Percentiles rank a stretch among this genome's conserved stretches.
Evolutionary conservation across 2,888 invertebrate species (phyloP).

Genomic region (Rhagonycha fulva): DNA sequence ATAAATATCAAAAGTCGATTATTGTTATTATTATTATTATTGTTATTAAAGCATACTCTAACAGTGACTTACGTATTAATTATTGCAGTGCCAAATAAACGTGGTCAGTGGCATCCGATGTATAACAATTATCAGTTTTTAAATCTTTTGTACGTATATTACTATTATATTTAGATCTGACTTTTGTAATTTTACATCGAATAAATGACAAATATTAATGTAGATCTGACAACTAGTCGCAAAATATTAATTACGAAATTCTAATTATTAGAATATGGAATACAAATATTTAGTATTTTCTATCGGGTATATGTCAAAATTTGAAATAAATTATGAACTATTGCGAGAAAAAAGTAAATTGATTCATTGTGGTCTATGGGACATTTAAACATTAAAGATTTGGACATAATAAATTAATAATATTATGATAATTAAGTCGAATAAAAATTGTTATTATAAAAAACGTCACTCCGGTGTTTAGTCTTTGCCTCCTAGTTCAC

Average conservation of each 20-base stretch:
- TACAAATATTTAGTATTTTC: not conserved
- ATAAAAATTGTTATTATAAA: not conserved
- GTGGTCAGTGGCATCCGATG: constrained; percentile 47
- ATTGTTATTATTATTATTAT: not conserved
- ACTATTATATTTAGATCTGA: not conserved
- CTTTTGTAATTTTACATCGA: constrained; percentile 4
- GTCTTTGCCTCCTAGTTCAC: not conserved
- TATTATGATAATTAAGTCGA: not conserved
- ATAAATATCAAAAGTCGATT: not conserved
- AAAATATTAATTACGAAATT: not conserved
- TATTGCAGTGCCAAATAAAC: constrained; percentile 46
- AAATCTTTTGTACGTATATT: constrained; percentile 9
- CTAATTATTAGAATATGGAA: not conserved
- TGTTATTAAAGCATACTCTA: not conserved
- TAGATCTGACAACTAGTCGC: not conserved
- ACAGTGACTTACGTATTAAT: constrained; percentile 6
- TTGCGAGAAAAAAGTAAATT: not conserved
- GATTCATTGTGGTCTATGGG: not conserved
- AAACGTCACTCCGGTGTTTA: not conserved
- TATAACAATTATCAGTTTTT: constrained; percentile 35
- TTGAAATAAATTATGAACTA: not conserved
- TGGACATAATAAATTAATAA: not conserved
- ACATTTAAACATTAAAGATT: not conserved
- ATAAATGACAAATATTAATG: not conserved
- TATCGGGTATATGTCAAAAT: not conserved